Percentiles rank a stretch among this genome's conserved stretches.
phyloP scores from a whole-genome alignment of 1,140 invertebrate genomes.

The Thrips palmi region DNA sequence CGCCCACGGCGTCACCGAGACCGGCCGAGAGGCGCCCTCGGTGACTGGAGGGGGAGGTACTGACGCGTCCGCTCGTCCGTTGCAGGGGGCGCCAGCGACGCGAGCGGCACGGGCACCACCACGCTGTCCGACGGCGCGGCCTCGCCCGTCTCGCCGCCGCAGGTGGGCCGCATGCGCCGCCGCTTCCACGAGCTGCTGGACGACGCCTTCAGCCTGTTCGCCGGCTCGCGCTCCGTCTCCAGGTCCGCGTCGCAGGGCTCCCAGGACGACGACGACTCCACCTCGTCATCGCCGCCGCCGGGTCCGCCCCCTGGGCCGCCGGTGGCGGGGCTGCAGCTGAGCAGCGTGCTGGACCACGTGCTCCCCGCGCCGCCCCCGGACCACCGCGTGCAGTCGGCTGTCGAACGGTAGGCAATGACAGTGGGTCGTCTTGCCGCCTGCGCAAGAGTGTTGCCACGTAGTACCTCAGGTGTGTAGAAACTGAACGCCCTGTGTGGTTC shows the following conservation, averaged over 20 bases:
- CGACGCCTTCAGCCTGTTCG: slow-evolving; percentile 44
- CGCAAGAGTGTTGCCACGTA: too few relatives aligned
- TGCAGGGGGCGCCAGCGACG: background rate
- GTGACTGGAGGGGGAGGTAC: too few relatives aligned
- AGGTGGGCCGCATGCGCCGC: slow-evolving; percentile 33
- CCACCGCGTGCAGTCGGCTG: too few relatives aligned
- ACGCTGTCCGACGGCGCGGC: slow-evolving; percentile 2
- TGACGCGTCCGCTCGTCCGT: too few relatives aligned
- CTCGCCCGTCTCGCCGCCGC: slow-evolving; percentile 9
- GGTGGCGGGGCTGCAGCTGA: background rate
- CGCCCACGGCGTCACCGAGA: too few relatives aligned
- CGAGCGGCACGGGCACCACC: background rate
- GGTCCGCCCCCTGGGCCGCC: slow-evolving; percentile 2
- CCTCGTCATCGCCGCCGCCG: slow-evolving; percentile 14
- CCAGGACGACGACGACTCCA: slow-evolving; percentile 21
- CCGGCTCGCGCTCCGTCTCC: slow-evolving; percentile 27
- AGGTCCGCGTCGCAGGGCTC: slow-evolving; percentile 27
- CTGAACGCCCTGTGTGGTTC: too few relatives aligned
- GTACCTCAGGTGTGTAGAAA: too few relatives aligned
- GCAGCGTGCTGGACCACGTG: too few relatives aligned
- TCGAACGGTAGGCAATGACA: too few relatives aligned
- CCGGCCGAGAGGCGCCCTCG: too few relatives aligned
- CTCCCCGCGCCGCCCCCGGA: too few relatives aligned
- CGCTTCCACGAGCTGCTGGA: slow-evolving; percentile 45
- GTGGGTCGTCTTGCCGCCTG: too few relatives aligned